Evolutionary conservation across 2,888 invertebrate genomes (phyloP).

Genomic region (Nyleta sp.): DNA sequence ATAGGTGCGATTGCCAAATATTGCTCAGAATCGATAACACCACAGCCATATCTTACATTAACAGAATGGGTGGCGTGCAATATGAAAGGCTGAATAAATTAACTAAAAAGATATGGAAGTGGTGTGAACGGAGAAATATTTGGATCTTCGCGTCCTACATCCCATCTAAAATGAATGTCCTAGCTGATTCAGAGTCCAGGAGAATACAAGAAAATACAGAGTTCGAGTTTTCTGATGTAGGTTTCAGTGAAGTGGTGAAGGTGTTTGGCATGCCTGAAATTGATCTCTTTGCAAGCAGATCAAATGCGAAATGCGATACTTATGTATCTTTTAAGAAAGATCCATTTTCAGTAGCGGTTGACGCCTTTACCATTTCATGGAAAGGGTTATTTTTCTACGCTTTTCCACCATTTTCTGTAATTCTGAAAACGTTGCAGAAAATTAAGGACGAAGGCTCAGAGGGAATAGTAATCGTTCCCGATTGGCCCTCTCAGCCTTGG

Average conservation of each 20-base stretch:
- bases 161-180: not conserved
- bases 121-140: conserved; percentile 9
- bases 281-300: conserved; percentile 18
- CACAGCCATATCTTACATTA: conserved; percentile 30
- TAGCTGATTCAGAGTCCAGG: conserved; percentile 15
- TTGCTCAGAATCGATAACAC: conserved; percentile 16
- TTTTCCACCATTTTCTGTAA: conserved; percentile 72
- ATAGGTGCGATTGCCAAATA: conserved; percentile 12
- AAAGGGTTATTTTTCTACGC: conserved; percentile 46
- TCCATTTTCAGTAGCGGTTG: conserved; percentile 32
- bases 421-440: conserved; percentile 70
- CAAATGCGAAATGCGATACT: conserved; percentile 5
- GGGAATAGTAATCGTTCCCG: conserved; percentile 74
- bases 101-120: conserved; percentile 15
- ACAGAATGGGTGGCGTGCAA: conserved; percentile 15
- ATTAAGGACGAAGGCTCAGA: conserved; percentile 71
- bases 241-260: conserved; percentile 2
- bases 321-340: conserved; percentile 11
- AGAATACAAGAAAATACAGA: not conserved
- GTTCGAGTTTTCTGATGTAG: not conserved
- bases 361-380: conserved; percentile 64
- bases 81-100: not conserved
- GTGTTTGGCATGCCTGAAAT: conserved; percentile 3
- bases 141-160: conserved; percentile 24
- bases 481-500: conserved; percentile 48